Conservation (phyloP, 2,113 vertebrate genomes). For the Cyanoderma ruficeps region DNA sequence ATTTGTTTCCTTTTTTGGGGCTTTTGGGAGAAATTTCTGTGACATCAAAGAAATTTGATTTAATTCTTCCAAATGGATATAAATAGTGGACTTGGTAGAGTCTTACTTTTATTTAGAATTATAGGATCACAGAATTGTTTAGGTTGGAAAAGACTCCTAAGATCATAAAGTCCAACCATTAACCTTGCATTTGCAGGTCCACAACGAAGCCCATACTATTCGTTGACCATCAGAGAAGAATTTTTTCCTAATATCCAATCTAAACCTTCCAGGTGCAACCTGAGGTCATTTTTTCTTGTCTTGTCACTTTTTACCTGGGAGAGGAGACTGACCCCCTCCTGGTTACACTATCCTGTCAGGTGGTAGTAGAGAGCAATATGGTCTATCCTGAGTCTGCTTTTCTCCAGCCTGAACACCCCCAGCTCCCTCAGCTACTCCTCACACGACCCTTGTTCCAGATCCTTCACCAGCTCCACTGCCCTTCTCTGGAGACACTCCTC, state of each 20-base stretch:
- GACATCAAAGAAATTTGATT: background rate
- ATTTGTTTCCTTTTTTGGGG: background rate
- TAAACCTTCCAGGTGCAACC: background rate
- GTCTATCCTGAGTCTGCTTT: background rate
- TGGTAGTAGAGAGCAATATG: accelerated
- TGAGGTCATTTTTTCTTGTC: background rate
- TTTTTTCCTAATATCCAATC: background rate
- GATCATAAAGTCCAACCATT: background rate
- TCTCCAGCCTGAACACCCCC: background rate
- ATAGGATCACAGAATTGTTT: background rate
- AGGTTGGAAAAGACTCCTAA: background rate
- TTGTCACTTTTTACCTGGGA: background rate
- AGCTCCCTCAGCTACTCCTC: background rate
- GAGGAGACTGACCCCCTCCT: background rate
- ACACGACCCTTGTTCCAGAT: background rate
- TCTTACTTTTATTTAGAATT: background rate
- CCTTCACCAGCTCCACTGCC: accelerated
- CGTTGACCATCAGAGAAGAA: background rate
- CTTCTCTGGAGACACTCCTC: background rate
- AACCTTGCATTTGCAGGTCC: background rate
- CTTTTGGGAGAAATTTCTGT: background rate
- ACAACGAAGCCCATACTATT: background rate
- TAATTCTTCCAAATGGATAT: background rate
- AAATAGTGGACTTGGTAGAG: background rate
- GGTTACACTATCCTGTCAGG: background rate